Evolutionary conservation across 2,888 invertebrate species (phyloP), one percentile per base, ranked within the genome.

Genomic region (Chesias legatella): DNA sequence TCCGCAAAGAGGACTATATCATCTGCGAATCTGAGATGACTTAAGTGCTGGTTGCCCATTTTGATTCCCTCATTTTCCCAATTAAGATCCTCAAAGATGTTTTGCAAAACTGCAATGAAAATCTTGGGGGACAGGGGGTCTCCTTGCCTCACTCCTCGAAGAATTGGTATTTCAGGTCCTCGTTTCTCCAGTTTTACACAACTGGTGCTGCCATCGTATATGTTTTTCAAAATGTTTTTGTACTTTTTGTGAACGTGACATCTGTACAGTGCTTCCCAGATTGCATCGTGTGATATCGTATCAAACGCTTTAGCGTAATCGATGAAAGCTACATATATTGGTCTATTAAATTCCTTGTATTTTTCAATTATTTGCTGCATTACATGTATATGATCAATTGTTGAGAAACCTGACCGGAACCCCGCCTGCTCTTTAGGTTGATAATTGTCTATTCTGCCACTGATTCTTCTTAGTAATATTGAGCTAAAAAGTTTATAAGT

Each of bases 231-330:
- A 1, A 32, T 6, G 10, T 11, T 9, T 9, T 25, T 35, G 3
- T 35, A 31, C 1, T 32, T 29, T n/a, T 23, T 7, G 8, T 22
- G 9, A 7, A 35, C n/a, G 0, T 27, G 9, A 7, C 31, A 26
- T 2, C 11, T 29, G 13, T 9, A 1, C 3, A 41, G 27, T 1
- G 31, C 20, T 17, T 35, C 1, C 41, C 41, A 35, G 0, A 41
- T 32, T 6, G 25, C 17, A 0, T 10, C 1, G 7, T 41, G 35
- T 17, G 22, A 11, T 1, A 43, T 9, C 6, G 33, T 33, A 11
- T 43, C 37, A n/a, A 43, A 43, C 0, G 30, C 40, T 30, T 41
- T 41, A 6, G 23, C 7, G 10, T 41, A 41, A 7, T 41, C 34
- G 5, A 41, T 25, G 11, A 34, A 41, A 0, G 20, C 33, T 1